Base-by-base conservation (phyloP, 2,797 vertebrate species). In the Austrolebias charrua region DNA sequence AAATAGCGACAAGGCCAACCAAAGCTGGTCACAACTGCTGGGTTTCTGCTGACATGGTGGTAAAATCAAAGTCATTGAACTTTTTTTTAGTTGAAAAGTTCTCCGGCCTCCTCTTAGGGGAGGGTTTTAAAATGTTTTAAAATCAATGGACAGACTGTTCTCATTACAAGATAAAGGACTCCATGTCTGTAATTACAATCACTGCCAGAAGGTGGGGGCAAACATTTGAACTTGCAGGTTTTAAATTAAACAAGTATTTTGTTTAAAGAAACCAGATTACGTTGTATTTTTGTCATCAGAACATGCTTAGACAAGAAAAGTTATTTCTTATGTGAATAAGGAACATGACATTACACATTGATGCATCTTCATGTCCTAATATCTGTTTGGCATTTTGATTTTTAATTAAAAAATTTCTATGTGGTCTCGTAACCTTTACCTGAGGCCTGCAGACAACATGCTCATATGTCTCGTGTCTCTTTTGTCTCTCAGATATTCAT, bases 401-500 rank as follows among this genome's bases (percentile, higher is more conserved):
- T 63, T 66, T 69, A 24, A 69, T 81, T 62, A 45, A 67, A 66
- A 0, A 2, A 1, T 38, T 38, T 38, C 11, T 9, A 10, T 9
- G 9, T 38, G 5, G 35, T 38, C 35, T 38, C 9, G 35, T 38
- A 38, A 38, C 47, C 43, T 61, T 75, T 62, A 75, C 76, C 73
- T 80, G 72, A 60, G 70, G 48, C 42, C 46, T 55, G 45, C 16
- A 31, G 46, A 10, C 65, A 43, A 69, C 53, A 29, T 3, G 44
- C 48, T 19, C 13, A 8, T 51, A 51, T 46, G 18, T 19, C 35
- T 52, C 48, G 38, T 19, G 12, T 24, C 42, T 58, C 20, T 33
- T 46, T 28, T 63, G 47, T 44, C 28, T 42, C 60, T 38, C 20
- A 40, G 28, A 63, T 13, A 58, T 38, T 44, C 55, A 42, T 18